Conservation (phyloP, 2,797 vertebrate genomes). For the Enteromius anoplus region DNA sequence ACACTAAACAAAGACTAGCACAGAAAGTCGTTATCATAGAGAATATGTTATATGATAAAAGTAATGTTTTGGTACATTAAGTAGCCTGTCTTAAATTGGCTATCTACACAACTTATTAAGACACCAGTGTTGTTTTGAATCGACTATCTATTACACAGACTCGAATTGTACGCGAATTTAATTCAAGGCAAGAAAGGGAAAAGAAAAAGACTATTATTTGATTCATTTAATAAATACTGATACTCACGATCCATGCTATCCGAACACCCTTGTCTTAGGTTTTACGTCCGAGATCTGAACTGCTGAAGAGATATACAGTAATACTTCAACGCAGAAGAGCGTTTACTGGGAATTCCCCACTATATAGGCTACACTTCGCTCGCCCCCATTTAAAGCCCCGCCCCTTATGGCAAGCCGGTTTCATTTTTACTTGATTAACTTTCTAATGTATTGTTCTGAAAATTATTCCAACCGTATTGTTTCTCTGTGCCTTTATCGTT, state of each 20-base stretch:
- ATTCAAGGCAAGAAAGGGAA: not conserved
- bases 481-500: too few species aligned
- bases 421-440: not conserved
- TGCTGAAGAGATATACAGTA: conserved; percentile 66
- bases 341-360: conserved; percentile 73
- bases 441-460: not conserved
- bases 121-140: not conserved
- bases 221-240: not conserved
- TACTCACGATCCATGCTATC: conserved; percentile 79
- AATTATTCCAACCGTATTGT: too few species aligned
- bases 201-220: not conserved
- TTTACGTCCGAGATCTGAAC: conserved; percentile 41
- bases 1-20: not conserved
- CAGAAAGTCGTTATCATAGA: not conserved
- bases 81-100: not conserved
- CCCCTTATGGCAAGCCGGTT: conserved; percentile 13
- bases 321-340: conserved; percentile 50
- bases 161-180: too few species aligned
- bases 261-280: conserved; percentile 50
- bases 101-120: not conserved
- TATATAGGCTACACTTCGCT: conserved; percentile 42
- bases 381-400: not conserved
- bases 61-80: not conserved
- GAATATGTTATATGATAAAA: not conserved
- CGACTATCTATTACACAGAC: not conserved